phyloP scores from a whole-genome alignment of 2,113 vertebrate genomes.

The Balaenoptera acutorostrata region DNA sequence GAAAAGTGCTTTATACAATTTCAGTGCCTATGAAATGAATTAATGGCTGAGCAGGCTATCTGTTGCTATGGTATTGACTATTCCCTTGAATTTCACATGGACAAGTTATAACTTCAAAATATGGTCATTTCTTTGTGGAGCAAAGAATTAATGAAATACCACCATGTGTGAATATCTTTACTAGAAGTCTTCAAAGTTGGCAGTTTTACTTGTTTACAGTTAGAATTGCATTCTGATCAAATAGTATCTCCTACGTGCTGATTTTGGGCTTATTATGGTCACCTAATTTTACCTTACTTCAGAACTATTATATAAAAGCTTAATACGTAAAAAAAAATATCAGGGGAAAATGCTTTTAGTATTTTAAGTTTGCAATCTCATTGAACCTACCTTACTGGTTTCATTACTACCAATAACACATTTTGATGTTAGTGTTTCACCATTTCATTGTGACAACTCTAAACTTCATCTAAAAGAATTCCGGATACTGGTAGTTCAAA shows the following conservation, averaged over 20 bases:
- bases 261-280: background rate
- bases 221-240: background rate
- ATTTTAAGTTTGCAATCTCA: background rate
- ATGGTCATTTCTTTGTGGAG: background rate
- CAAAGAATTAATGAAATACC: background rate
- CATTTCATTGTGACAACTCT: background rate
- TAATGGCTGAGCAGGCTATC: background rate
- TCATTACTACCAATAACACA: background rate
- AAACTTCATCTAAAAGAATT: background rate
- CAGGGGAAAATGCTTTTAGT: background rate
- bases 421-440: background rate
- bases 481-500: background rate
- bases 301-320: slow-evolving; percentile 8
- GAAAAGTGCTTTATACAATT: background rate
- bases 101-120: background rate
- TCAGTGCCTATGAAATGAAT: background rate
- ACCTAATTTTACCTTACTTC: background rate
- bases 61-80: background rate
- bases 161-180: background rate
- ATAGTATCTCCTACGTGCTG: background rate
- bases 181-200: background rate
- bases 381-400: background rate
- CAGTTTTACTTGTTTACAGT: background rate
- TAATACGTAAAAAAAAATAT: background rate
- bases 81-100: background rate